Evolutionary conservation across 2,888 invertebrate genomes (phyloP).

Genomic region (Andrena trimmerana): DNA sequence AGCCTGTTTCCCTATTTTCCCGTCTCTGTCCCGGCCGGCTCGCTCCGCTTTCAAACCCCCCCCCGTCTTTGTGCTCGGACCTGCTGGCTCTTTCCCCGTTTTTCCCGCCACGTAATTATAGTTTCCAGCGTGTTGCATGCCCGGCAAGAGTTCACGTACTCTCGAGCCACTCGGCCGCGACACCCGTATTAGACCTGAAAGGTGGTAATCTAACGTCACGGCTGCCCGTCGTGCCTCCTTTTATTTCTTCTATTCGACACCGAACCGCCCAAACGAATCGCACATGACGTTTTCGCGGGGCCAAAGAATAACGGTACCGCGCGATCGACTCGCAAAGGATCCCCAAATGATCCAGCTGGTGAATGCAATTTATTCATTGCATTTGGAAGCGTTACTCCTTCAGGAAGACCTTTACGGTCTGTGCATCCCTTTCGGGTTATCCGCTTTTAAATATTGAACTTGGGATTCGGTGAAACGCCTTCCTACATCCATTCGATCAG

Average conservation of each 20-base stretch:
- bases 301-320: conserved; percentile 4
- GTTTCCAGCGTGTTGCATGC: conserved; percentile 67
- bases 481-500: conserved; percentile 53
- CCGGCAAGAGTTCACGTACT: conserved; percentile 54
- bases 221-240: background rate
- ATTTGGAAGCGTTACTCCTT: conserved; percentile 40
- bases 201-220: conserved; percentile 54
- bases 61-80: conserved; percentile 41
- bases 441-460: conserved; percentile 72
- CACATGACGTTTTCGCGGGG: too few species aligned
- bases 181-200: conserved; percentile 53
- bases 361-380: conserved; percentile 62
- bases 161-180: conserved; percentile 32
- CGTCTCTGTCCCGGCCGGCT: conserved; percentile 19
- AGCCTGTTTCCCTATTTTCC: conserved; percentile 23
- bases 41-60: conserved; percentile 30
- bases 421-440: conserved; percentile 63
- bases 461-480: conserved; percentile 48
- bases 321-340: conserved; percentile 38
- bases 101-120: conserved; percentile 70
- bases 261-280: background rate
- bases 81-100: conserved; percentile 61
- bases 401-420: conserved; percentile 45
- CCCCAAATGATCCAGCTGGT: conserved; percentile 36
- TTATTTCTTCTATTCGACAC: conserved; percentile 19